Evolutionary conservation across 2,888 invertebrate species (phyloP), one percentile per base, ranked within the genome.

Genomic region (Galerucella calmariensis): DNA sequence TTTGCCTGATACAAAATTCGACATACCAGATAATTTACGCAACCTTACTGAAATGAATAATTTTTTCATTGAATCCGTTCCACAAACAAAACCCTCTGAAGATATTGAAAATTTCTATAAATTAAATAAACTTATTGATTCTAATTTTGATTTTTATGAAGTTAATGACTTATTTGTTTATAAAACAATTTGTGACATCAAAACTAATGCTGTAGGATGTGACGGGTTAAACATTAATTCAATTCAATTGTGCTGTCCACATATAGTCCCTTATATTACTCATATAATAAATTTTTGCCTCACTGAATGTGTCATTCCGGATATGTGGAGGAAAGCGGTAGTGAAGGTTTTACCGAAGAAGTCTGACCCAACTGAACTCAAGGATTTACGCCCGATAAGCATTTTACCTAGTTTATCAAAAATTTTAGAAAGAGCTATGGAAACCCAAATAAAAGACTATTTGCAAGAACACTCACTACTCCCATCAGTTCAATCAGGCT

Each of bases 161-260:
- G 24, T 72, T 69, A 69, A 61, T 61, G 62, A 69, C 41, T 9
- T 69, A 12, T 61, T 69, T 61, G 62, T 69, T n/a, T 24, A 61
- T 27, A 44, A 61, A 69, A 35, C 46, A 56, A 59, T 69, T n/a
- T 44, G 41, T 44, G n/a, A 20, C 11, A 69, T 69, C n/a, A 69
- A 59, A 24, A 59, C 61, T 20, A 46, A 61, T 46, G 61, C 69
- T 44, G 44, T 46, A 9, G 69, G 69, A n/a, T 70, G 63, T 70
- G 69, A 70, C 51, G 51, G 62, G 4, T 62, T 51, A 35, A 62
- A 62, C 44, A 59, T 68, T 20, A 58, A 44, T 44, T 20, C 59
- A 5, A 58, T 67, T 27, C 35, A 67, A 41, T 41, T 68, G 12
- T 68, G 68, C 35, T 68, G 68, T 56, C 44, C 27, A 16, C 48